A percentile compares a stretch with the other conserved stretches of the same genome.
Conservation (phyloP, 2,888 invertebrate genomes). For the Cosmopolites sordidus region DNA sequence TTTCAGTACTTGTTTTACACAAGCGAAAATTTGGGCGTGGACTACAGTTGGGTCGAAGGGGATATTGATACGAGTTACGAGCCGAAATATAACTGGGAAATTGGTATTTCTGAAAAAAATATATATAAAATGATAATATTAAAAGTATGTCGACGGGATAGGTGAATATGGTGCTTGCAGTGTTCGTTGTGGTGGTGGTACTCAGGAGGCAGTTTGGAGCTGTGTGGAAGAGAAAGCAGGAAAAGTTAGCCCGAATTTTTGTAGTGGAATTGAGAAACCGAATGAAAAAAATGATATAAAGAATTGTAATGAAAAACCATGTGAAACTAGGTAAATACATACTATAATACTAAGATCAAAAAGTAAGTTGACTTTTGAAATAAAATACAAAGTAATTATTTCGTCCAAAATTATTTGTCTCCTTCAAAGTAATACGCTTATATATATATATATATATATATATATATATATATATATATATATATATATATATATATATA, state of each 20-base stretch:
- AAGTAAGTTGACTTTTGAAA: no score
- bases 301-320: conserved; percentile 50
- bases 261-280: conserved; percentile 48
- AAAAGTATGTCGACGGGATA: no score
- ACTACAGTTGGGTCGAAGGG: conserved; percentile 59
- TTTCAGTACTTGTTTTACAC: neutral
- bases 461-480: no score
- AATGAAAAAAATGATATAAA: conserved; percentile 42
- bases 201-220: conserved; percentile 50
- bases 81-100: conserved; percentile 60
- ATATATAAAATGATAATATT: no score
- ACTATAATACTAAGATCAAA: no score
- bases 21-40: conserved; percentile 55
- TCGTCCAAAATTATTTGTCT: no score
- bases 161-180: conserved; percentile 61
- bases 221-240: conserved; percentile 62
- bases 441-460: no score
- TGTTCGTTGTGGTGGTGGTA: conserved; percentile 60
- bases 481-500: no score
- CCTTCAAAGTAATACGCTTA: no score
- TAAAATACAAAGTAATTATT: no score
- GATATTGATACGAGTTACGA: conserved; percentile 51
- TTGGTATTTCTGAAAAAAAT: no score
- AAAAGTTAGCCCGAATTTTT: conserved; percentile 55
- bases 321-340: conserved; percentile 50